phyloP scores from a whole-genome alignment of 2,113 vertebrate genomes.

The Melanocharis versteri region DNA sequence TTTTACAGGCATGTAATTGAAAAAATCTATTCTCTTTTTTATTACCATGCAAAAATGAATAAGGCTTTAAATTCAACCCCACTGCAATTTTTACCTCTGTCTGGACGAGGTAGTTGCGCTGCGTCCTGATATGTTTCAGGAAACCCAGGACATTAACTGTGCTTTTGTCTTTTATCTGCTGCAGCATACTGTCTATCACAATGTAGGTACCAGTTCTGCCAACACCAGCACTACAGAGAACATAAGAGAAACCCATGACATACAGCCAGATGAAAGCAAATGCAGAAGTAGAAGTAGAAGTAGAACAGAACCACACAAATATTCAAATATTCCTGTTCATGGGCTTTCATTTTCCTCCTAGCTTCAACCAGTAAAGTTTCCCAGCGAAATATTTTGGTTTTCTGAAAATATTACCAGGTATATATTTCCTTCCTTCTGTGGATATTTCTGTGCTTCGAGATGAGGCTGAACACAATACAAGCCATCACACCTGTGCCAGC shows the following conservation, averaged over 20 bases:
- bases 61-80: neutral
- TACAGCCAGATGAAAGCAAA: neutral
- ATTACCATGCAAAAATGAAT: neutral
- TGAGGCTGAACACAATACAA: neutral
- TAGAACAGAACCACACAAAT: neutral
- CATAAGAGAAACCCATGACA: neutral
- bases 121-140: conserved; percentile 95
- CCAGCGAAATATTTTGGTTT: neutral
- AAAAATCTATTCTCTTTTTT: neutral
- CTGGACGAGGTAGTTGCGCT: conserved; percentile 97
- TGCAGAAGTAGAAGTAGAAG: neutral
- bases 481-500: neutral
- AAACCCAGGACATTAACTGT: conserved; percentile 95
- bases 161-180: conserved; percentile 96
- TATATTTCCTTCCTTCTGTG: neutral
- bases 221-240: conserved; percentile 86
- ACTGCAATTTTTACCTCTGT: conserved; percentile 84
- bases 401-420: neutral
- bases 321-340: neutral
- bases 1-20: neutral
- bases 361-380: neutral
- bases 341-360: neutral
- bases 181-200: conserved; percentile 98
- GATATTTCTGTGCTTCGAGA: neutral
- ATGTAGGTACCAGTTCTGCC: conserved; percentile 98